Percentiles rank a stretch among this genome's conserved stretches.
Evolutionary conservation across 2,888 invertebrate genomes (phyloP).

Genomic region (Drosophila setosimentum): DNA sequence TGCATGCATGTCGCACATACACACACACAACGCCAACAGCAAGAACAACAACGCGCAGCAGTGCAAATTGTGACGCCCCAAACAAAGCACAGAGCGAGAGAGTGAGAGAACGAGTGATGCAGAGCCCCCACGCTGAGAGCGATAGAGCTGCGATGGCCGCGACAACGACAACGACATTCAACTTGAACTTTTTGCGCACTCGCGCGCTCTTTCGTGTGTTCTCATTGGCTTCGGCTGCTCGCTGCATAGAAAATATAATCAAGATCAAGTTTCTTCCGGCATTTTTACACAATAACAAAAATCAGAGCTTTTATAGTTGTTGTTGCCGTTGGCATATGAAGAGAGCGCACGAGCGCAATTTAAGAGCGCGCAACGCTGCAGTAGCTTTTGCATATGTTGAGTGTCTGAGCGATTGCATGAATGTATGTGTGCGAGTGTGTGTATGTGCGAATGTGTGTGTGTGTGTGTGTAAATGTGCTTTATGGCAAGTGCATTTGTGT

Average conservation of each 20-base stretch:
- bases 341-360: slow-evolving; percentile 33
- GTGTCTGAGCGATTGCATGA: slow-evolving; percentile 1
- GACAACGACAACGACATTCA: slow-evolving; percentile 72
- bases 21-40: slow-evolving; percentile 21
- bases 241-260: slow-evolving; percentile 74
- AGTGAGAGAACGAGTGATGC: slow-evolving; percentile 13
- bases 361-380: slow-evolving; percentile 48
- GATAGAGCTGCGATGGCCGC: slow-evolving; percentile 46
- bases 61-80: slow-evolving; percentile 69
- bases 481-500: slow-evolving; percentile 70
- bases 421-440: slow-evolving; percentile 25
- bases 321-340: slow-evolving; percentile 10
- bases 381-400: slow-evolving; percentile 48
- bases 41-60: slow-evolving; percentile 42
- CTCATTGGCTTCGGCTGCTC: slow-evolving; percentile 36
- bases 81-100: slow-evolving; percentile 21
- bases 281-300: slow-evolving; percentile 72
- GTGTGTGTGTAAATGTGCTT: slow-evolving; percentile 28
- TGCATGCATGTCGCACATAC: slow-evolving; percentile 41
- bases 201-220: slow-evolving; percentile 29
- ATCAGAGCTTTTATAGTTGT: slow-evolving; percentile 61
- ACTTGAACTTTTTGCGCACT: slow-evolving; percentile 81
- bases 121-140: slow-evolving; percentile 21
- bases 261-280: slow-evolving; percentile 83
- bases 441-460: slow-evolving; percentile 4